Conservation (phyloP, 2,113 vertebrate genomes). For the Nycticorax nycticorax region DNA sequence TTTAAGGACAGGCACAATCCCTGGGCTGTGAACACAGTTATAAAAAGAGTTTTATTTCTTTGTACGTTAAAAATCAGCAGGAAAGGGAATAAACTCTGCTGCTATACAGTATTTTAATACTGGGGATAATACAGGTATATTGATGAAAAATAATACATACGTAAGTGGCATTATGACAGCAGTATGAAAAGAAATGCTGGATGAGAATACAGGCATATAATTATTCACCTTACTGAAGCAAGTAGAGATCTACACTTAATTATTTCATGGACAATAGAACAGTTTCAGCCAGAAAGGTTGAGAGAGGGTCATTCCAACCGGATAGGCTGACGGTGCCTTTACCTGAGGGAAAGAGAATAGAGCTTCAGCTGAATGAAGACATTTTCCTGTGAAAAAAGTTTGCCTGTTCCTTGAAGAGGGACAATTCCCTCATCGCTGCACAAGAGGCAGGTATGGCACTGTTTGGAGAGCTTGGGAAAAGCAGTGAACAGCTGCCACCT, state of each 20-base stretch:
- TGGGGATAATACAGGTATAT: background rate
- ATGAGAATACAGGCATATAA: background rate
- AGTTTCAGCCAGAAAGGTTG: background rate
- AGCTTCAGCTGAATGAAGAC: background rate
- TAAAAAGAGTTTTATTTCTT: background rate
- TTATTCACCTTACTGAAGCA: background rate
- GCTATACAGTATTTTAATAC: background rate
- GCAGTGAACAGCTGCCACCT: background rate
- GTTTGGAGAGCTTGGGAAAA: background rate
- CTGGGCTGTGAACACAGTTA: background rate
- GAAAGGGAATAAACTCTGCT: background rate
- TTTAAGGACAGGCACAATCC: background rate
- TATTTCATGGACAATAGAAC: background rate
- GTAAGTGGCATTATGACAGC: background rate
- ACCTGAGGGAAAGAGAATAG: background rate
- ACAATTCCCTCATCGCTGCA: background rate
- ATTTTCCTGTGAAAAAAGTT: background rate
- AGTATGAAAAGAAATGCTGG: background rate
- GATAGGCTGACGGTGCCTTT: background rate
- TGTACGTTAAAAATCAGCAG: background rate
- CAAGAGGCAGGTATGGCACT: background rate
- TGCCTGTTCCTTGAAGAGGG: background rate
- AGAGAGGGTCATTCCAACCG: background rate
- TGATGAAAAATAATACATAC: background rate
- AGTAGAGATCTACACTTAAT: background rate